Conservation (phyloP, 2,113 vertebrate species). For the Malurus melanocephalus region DNA sequence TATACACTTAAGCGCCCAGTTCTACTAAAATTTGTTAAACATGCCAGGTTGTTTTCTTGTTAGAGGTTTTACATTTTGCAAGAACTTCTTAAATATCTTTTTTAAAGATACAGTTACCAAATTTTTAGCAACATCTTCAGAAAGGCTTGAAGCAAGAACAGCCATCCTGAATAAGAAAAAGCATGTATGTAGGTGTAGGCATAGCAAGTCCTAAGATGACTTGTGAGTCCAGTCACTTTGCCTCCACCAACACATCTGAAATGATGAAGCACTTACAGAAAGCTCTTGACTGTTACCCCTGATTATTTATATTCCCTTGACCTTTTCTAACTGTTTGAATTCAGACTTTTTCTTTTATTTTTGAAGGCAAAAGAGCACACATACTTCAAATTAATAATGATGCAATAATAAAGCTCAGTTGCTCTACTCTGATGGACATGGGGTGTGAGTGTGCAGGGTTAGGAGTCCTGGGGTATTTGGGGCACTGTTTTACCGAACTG, state of each 20-base stretch:
- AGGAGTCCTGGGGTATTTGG: conserved; percentile 3
- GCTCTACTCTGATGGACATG: neutral
- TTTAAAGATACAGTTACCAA: neutral
- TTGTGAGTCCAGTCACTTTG: neutral
- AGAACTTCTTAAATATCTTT: neutral
- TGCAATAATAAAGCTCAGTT: neutral
- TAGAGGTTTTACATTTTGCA: neutral
- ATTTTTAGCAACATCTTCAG: neutral
- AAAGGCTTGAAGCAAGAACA: neutral
- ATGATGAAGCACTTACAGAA: neutral
- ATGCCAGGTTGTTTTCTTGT: neutral
- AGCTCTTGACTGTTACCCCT: neutral
- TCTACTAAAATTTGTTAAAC: neutral
- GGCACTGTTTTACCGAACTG: neutral
- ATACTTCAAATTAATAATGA: conserved; percentile 8
- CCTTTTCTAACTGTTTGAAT: neutral
- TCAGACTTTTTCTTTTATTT: neutral
- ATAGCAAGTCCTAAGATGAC: neutral
- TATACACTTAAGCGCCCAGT: neutral
- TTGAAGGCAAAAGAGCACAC: neutral
- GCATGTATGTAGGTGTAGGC: neutral
- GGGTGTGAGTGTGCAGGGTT: neutral
- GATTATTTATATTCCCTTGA: neutral
- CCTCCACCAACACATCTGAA: neutral
- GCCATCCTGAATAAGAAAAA: neutral